Evolutionary conservation across 2,797 vertebrate genomes (phyloP).

Genomic region (Odontamblyopus lacepedii): DNA sequence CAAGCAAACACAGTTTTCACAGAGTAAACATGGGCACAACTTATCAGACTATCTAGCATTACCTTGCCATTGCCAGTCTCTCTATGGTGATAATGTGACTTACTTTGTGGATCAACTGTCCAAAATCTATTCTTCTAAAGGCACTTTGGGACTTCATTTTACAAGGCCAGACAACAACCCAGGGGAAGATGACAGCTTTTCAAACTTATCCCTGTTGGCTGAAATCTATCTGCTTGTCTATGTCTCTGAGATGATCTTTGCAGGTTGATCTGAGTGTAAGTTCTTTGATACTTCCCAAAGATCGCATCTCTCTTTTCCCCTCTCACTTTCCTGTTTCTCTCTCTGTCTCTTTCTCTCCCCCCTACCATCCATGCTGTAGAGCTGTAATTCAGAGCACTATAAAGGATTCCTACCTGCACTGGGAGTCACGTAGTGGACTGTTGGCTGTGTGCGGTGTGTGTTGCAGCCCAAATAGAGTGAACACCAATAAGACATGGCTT

Average conservation of each 20-base stretch:
- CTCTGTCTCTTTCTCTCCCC: conserved; percentile 3
- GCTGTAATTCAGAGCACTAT: conserved; percentile 37
- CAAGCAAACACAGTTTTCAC: conserved; percentile 3
- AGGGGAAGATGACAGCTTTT: conserved; percentile 20
- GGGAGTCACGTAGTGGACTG: conserved; percentile 43
- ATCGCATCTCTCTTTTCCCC: neutral
- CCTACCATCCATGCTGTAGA: conserved; percentile 30
- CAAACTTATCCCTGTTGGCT: conserved; percentile 13
- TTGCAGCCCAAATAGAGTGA: conserved; percentile 54
- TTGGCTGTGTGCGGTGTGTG: conserved; percentile 27
- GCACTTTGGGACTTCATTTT: conserved; percentile 16
- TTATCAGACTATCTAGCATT: neutral
- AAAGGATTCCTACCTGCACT: conserved; percentile 47
- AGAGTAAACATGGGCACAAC: conserved; percentile 15
- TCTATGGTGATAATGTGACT: neutral
- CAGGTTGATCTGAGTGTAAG: conserved; percentile 41
- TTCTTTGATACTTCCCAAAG: conserved; percentile 37
- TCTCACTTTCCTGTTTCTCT: conserved; percentile 6
- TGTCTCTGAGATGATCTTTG: conserved; percentile 41
- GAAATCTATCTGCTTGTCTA: conserved; percentile 13
- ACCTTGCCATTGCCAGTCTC: neutral
- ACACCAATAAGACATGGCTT: conserved; percentile 57
- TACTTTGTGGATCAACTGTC: neutral
- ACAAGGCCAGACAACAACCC: conserved; percentile 17
- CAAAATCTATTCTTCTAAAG: conserved; percentile 12